Evolutionary conservation across 2,888 invertebrate species (phyloP).

Genomic region (Cataglyphis altisquamis): DNA sequence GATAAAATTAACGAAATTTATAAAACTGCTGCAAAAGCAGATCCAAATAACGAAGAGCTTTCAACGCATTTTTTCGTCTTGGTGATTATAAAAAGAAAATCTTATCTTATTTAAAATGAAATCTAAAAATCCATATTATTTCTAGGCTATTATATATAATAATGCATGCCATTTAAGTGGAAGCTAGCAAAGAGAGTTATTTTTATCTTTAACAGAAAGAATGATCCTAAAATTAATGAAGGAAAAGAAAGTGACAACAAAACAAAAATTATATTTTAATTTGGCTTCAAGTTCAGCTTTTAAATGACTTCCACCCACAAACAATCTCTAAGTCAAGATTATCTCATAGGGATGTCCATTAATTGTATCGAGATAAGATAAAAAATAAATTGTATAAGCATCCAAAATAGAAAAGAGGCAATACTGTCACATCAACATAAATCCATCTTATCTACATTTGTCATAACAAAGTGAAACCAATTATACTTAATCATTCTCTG

Average conservation of each 20-base stretch:
- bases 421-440: conserved; percentile 85
- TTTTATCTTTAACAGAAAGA: conserved; percentile 92
- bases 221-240: conserved; percentile 95
- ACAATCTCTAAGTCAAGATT: conserved; percentile 85
- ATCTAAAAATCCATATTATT: conserved; percentile 96
- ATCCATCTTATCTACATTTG: conserved; percentile 90
- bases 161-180: conserved; percentile 91
- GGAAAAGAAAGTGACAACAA: conserved; percentile 96
- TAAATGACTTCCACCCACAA: conserved; percentile 83
- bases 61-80: conserved; percentile 96
- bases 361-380: conserved; percentile 77
- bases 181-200: conserved; percentile 88
- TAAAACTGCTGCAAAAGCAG: conserved; percentile 94
- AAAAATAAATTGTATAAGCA: conserved; percentile 65
- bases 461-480: conserved; percentile 92
- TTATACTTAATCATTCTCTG: conserved; percentile 92
- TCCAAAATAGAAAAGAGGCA: conserved; percentile 76
- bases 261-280: conserved; percentile 93
- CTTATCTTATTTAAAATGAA: conserved; percentile 96
- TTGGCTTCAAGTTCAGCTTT: conserved; percentile 83
- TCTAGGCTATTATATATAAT: conserved; percentile 87
- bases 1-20: conserved; percentile 96
- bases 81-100: conserved; percentile 97
- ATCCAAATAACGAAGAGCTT: conserved; percentile 96
- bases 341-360: conserved; percentile 81